Base-by-base conservation (phyloP, 2,113 vertebrate species). In the Odontophorus gujanensis region DNA sequence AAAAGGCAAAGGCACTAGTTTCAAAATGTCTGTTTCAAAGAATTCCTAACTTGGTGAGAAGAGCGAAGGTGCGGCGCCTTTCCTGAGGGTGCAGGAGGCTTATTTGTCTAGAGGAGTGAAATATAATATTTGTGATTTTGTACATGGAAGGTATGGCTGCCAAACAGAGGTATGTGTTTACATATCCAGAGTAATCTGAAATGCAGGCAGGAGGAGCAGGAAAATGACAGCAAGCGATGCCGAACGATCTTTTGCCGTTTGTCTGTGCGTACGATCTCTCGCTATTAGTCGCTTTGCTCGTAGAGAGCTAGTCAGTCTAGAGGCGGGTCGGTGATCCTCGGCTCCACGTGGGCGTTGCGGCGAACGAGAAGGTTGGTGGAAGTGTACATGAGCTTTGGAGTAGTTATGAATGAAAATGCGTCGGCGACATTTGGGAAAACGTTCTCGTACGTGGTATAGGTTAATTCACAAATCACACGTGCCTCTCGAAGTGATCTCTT, bases 21-120 rank as follows among this genome's bases (percentile, higher is more conserved):
- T 79, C 10, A 50, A 79, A 79, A 42, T 61, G 13, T 6, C 13
- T 13, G 1, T 68, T 93, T 93, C 57, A 81, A 81, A n/a, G 53
- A 61, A 79, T 76, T 79, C 72, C 53, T 26, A 36, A 17, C 16
- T 75, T 58, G 26, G 67, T 81, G 48, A 68, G 85, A 86, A 91
- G 40, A 10, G 57, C 9, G 66, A 36, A 81, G 87, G 40, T 15
- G 57, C 10, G 62, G 50, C 89, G 22, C 16, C n/a, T 69, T 89
- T 79, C 34, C 74, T 94, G 66, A 30, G 69, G 81, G 10, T 7
- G 3, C 13, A 2, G 11, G 57, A 73, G 10, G 13, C n/a, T 12
- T 14, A 47, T 59, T 28, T 87, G 48, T 32, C 38, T 80, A 57
- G 55, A 6, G 28, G 7, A 83, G 17, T 13, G 36, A 38, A 90